Base-by-base conservation (phyloP, 2,113 vertebrate genomes). In the Cynoglossus semilaevis region DNA sequence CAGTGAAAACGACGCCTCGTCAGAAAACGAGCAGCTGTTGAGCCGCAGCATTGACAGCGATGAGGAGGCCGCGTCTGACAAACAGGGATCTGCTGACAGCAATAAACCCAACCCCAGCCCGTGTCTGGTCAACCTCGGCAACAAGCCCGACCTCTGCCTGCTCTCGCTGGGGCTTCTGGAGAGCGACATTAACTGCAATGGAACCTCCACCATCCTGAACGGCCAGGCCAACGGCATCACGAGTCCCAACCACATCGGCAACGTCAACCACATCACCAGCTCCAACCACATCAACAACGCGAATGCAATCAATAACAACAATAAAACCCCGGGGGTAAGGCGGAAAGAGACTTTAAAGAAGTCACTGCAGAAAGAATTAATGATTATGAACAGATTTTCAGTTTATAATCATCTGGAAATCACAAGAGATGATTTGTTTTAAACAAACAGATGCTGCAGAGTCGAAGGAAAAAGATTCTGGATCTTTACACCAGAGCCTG, bases 1-100 rank as follows among this genome's bases (percentile, higher is more conserved):
- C 85, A 99, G 97, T 65, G 96, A 99, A 90, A 98, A 98, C 0
- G 96, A 99, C 5, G 96, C 95, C 0, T 99, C 97, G 0, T 99
- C 97, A 0, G 97, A 99, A 83, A 98, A 99, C 0, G 97, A 98
- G 83, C 93, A 95, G 85, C 92, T 99, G 70, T 18, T 99, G 81
- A 95, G 95, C 59, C 93, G 95, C 7, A 99, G 97, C 62, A 94
- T 98, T 15, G 97, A 99, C 83, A 98, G 97, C 0, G 97, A 99
- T 0, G 97, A 99, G 79, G 97, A 98, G 75, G 92, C 94, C 0
- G 91, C 94, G 0, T 81, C 93, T 2, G 96, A 98, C 67, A 96
- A 95, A 70, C 96, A 95, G 75, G 94, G 91, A 3, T 90, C 88
- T 9, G 86, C 93, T 0, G 79, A 85, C 16, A 60, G 34, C 49